phyloP scores from a whole-genome alignment of 2,797 vertebrate genomes.

The Triplophysa yarkandensis region DNA sequence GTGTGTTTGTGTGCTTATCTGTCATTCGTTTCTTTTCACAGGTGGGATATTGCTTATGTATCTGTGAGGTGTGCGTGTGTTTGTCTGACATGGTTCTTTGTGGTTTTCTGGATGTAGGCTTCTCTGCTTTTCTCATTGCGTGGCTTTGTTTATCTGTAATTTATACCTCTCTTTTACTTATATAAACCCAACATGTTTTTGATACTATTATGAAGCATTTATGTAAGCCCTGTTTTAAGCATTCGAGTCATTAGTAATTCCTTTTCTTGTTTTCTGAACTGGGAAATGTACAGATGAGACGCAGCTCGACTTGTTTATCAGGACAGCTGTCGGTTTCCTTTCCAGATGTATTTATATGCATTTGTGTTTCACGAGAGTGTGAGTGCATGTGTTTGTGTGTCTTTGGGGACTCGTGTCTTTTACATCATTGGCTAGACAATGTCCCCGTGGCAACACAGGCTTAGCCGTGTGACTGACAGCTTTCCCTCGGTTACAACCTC shows the following conservation, averaged over 20 bases:
- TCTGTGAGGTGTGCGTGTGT: not conserved
- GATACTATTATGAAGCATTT: not conserved
- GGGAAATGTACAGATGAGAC: not conserved
- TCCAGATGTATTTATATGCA: slow-evolving; percentile 29
- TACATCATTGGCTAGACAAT: slow-evolving; percentile 54
- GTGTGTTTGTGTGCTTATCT: not conserved
- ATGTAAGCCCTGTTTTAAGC: not conserved
- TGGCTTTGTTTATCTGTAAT: not conserved
- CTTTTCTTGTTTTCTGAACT: not conserved
- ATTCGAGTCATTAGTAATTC: not conserved
- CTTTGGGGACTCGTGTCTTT: slow-evolving; percentile 48
- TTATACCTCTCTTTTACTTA: not conserved
- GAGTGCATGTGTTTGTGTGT: slow-evolving; percentile 37
- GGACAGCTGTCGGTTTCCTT: slow-evolving; percentile 16
- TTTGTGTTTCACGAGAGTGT: slow-evolving; percentile 21
- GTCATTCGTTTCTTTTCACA: not conserved
- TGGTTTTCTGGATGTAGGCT: not conserved
- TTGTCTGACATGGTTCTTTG: not conserved
- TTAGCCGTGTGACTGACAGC: slow-evolving; percentile 59
- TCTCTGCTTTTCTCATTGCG: not conserved
- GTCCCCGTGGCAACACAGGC: slow-evolving; percentile 59
- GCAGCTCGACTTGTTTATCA: not conserved
- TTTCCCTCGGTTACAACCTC: slow-evolving; percentile 57
- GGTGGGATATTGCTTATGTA: not conserved
- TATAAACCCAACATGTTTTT: not conserved